phyloP scores from a whole-genome alignment of 2,797 vertebrate species.

The Notamacropus eugenii region DNA sequence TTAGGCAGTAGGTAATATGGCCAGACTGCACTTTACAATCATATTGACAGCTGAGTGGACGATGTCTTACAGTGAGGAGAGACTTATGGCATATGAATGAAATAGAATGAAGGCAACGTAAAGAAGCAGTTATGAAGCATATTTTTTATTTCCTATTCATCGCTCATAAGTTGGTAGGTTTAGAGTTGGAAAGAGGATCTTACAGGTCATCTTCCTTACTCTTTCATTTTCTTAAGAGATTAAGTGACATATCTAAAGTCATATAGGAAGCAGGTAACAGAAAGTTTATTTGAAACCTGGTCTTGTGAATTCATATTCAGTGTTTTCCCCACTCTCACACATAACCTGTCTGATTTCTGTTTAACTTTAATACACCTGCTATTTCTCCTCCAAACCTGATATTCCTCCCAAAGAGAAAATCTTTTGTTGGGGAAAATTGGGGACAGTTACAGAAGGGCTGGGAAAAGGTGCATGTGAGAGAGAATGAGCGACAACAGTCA shows the following conservation, averaged over 20 bases:
- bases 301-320: not conserved
- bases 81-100: no score
- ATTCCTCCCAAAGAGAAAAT: not conserved
- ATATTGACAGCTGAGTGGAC: no score
- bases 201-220: no score
- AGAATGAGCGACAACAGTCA: not conserved
- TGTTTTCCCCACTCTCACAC: not conserved
- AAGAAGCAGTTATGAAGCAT: not conserved
- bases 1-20: no score
- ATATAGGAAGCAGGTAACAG: not conserved
- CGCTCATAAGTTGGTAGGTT: not conserved
- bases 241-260: no score
- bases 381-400: not conserved
- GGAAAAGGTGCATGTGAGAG: not conserved
- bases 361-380: not conserved
- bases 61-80: no score
- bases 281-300: not conserved
- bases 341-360: not conserved
- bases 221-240: not conserved
- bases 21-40: no score
- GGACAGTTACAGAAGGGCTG: no score
- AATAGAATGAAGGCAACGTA: not conserved
- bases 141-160: not conserved
- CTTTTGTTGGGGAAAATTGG: not conserved
- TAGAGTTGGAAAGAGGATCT: not conserved